Conservation (phyloP, 2,888 invertebrate genomes). For the Ochlodes sylvanus region DNA sequence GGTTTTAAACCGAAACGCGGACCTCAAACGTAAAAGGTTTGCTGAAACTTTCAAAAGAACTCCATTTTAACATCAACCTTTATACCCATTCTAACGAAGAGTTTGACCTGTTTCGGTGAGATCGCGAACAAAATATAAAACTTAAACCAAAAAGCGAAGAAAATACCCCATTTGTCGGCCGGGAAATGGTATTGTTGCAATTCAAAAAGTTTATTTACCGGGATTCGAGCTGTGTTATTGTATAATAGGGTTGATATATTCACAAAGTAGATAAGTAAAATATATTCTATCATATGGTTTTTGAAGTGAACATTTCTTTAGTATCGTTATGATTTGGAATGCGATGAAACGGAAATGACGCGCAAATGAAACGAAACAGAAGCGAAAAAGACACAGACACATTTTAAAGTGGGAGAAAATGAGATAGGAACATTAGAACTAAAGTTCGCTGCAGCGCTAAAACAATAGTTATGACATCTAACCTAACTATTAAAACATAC, state of each 20-base stretch:
- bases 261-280: no score
- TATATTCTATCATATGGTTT: no score
- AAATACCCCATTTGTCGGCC: constrained; percentile 56
- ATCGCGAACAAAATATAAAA: constrained; percentile 32
- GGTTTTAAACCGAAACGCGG: constrained; percentile 15
- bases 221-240: constrained; percentile 48
- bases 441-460: no score
- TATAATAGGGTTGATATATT: constrained; percentile 38
- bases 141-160: constrained; percentile 51
- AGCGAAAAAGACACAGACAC: no score
- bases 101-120: constrained; percentile 30
- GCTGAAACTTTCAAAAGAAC: constrained; percentile 26
- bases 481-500: no score
- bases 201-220: constrained; percentile 63
- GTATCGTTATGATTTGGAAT: no score
- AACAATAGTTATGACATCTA: no score
- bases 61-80: constrained; percentile 19
- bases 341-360: no score
- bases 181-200: constrained; percentile 63
- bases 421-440: no score
- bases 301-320: no score
- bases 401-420: no score
- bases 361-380: no score
- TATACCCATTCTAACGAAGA: constrained; percentile 27
- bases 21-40: constrained; percentile 16